Evolutionary conservation across 23 tunicate species (phyloP), one percentile per base, ranked within the genome.

Genomic region (Halocynthia roretzi): DNA sequence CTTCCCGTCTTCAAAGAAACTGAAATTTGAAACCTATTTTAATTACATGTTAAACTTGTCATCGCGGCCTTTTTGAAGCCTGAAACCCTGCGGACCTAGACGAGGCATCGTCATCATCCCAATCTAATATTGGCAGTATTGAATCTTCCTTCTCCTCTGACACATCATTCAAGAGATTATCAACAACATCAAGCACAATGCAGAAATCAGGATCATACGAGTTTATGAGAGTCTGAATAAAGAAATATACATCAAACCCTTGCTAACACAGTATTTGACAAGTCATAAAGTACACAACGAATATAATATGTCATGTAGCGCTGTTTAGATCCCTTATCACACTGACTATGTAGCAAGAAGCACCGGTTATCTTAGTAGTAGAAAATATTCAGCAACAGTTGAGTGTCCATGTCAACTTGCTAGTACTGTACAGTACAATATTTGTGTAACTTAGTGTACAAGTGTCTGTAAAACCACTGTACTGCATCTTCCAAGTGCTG

Each of bases 101-200:
- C 17, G 15, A 14, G n/a, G 17, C 63, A 58, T 11, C 31, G 1
- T 65, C 70, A 10, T 65, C 70, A 10, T 15, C 31, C 70, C 70
- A 65, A 10, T 10, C 19, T 20, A 65, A 20, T 9, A 65, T 48
- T 0, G 70, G 70, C 5, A 65, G 9, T 11, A 15, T 65, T 65
- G 31, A 20, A 10, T 10, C 19, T 15, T 9, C 31, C 19, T 10
- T 10, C 70, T 10, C 19, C 17, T 10, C 31, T 65, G 70, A 65
- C 70, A 65, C 70, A 20, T 65, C 70, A 65, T 65, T 65, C 1
- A 65, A 9, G 9, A 65, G 15, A 2, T 65, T 40, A 65, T 65
- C 70, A 11, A 65, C 70, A 65, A 65, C 70, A 5, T 65, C 70
- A 65, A 65, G 22, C 70, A 48, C 70, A 65, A 65, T 48, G 31